Evolutionary conservation across 2,113 vertebrate genomes (phyloP), one percentile per base, ranked within the genome.

Genomic region (Ardeotis arabs): DNA sequence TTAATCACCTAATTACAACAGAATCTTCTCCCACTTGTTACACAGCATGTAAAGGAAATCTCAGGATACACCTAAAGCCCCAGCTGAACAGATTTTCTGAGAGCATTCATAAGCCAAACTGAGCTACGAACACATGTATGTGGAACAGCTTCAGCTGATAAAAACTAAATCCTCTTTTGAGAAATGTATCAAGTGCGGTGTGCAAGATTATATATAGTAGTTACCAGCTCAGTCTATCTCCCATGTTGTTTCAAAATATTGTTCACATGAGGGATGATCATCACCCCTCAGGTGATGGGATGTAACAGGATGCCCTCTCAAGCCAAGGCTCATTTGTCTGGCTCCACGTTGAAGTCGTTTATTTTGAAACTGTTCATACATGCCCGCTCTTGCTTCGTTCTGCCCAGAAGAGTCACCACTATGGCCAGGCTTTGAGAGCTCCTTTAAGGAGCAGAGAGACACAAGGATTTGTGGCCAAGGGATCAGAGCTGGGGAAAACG

Each of bases 41-140:
- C 5, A 27, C 0, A 29, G 33, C 56, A 22, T 0, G 3, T 27
- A 84, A 69, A 81, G 37, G 63, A 87, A 77, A 68, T 39, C 31
- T 77, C 16, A 73, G 77, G 21, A n/a, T 39, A 45, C 1, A 31
- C 7, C n/a, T 8, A 12, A 31, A 63, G 62, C 55, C 16, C 21
- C 41, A 50, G 28, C 41, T 22, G 15, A 79, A 62, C 18, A 12
- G 67, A 73, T 73, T 84, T 83, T 60, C 62, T 55, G 55, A 60
- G 55, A 60, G 44, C 10, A 20, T 59, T 62, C 59, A 17, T 19
- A 17, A 59, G 47, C 31, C 76, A 45, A 83, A 76, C 14, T 47
- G 44, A 76, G 63, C 44, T 31, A 55, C 0, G 8, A 64, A 58
- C 3, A 12, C 0, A 1, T 22, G 3, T 17, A 47, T 33, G 1